Evolutionary conservation across 1,140 invertebrate species (phyloP), one percentile per base, ranked within the genome.

Genomic region (Globodera rostochiensis): DNA sequence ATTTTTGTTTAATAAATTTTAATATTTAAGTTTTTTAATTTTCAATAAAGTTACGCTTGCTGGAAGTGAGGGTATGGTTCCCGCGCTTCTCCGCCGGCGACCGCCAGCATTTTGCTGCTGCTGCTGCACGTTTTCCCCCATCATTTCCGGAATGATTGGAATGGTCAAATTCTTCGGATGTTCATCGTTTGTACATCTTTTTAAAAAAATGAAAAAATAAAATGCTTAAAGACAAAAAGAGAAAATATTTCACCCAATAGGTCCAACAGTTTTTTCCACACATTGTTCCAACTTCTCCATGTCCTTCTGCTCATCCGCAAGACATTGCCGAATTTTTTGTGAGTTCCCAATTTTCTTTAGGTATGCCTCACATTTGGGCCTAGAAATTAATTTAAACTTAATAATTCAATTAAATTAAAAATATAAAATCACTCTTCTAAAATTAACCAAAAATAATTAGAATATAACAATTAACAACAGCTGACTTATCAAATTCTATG

Each of bases 131-230:
- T 82, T 74, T 73, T 15, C 66, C 8, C 47, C 13, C 11, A 57
- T 74, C 74, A 87, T 85, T 49, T 79, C 78, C 19, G 83, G 83
- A 50, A 86, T 87, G 70, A 86, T 13, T 13, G 85, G 84, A 64
- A 86, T 82, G 8, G 85, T 86, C 45, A 86, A 74, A 77, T 86
- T 86, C 53, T 84, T 86, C 7, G 85, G 85, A 64, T 86, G 60
- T 45, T 45, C 75, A 69, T 86, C 85, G 57, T 87, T 86, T 47
- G 85, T 86, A 13, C 85, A 86, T 15, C 80, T 80, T 64, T 45
- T 49, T 1, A 25, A 25, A 25, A 25, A 25, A 25, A 25, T 25
- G 25, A 0, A 25, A 25, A 25, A 25, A 25, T 25, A 0, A 25
- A 25, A 25, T 25, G 25, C 25, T 25, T 25, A 25, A 25, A 25